Percentiles rank a stretch among this genome's conserved stretches.
phyloP scores from a whole-genome alignment of 2,113 vertebrate genomes.

The Parotia lawesii region DNA sequence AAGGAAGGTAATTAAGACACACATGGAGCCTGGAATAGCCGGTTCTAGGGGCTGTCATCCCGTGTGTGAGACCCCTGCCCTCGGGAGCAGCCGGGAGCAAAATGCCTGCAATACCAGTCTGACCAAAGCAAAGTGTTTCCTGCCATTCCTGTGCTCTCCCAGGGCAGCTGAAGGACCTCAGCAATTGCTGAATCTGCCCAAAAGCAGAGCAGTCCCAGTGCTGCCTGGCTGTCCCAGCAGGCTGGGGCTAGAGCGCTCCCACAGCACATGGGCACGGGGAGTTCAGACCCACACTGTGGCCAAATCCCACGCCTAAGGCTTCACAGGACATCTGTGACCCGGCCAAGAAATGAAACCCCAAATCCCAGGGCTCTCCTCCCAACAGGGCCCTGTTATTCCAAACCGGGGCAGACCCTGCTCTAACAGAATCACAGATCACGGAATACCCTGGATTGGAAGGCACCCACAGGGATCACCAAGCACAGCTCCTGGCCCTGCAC shows the following conservation, averaged over 20 bases:
- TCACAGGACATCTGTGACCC: not conserved
- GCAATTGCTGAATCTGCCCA: not conserved
- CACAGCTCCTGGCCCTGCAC: not conserved
- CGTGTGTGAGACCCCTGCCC: fast-evolving
- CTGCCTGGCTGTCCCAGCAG: not conserved
- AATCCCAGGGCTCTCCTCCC: not conserved
- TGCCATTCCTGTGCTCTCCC: not conserved
- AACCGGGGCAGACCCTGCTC: not conserved
- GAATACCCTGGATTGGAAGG: not conserved
- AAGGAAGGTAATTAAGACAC: not conserved
- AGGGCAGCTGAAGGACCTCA: not conserved
- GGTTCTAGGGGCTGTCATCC: not conserved
- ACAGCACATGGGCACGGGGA: fast-evolving
- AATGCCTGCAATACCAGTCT: fast-evolving
- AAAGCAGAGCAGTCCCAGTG: fast-evolving
- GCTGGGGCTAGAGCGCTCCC: fast-evolving
- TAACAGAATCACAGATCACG: not conserved
- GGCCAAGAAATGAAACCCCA: not conserved
- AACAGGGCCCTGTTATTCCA: not conserved
- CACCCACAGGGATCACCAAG: not conserved
- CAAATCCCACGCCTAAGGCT: not conserved
- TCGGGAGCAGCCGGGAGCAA: not conserved
- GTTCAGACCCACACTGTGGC: not conserved
- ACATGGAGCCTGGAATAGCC: not conserved
- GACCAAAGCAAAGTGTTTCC: not conserved